A percentile compares a stretch with the other conserved stretches of the same genome.
Conservation (phyloP, 2,888 invertebrate species). For the Sarcophaga carnaria region DNA sequence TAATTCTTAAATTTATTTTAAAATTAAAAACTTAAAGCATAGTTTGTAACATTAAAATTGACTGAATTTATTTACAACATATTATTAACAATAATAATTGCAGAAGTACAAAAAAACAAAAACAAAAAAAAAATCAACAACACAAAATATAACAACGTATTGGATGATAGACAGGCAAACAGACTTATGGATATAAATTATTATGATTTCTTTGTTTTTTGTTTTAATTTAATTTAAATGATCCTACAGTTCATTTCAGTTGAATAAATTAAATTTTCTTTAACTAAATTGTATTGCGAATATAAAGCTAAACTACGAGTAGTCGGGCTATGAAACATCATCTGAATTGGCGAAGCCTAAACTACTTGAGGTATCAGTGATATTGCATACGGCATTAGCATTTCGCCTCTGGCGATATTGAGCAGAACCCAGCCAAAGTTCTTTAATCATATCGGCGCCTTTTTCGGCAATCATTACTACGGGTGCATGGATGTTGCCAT, state of each 20-base stretch:
- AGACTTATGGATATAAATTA: slow-evolving; percentile 7
- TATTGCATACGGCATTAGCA: slow-evolving; percentile 41
- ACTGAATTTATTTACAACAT: slow-evolving; percentile 61
- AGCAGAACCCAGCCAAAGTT: slow-evolving; percentile 84
- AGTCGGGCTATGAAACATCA: slow-evolving; percentile 56
- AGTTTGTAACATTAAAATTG: slow-evolving; percentile 41
- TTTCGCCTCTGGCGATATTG: slow-evolving; percentile 65
- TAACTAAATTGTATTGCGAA: slow-evolving; percentile 32
- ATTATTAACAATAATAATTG: slow-evolving; percentile 5
- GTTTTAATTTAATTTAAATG: not conserved
- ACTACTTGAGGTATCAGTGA: slow-evolving; percentile 50
- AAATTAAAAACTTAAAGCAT: slow-evolving; percentile 36
- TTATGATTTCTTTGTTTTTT: not conserved
- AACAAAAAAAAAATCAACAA: not conserved
- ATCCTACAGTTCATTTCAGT: slow-evolving; percentile 14
- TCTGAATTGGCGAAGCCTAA: slow-evolving; percentile 28
- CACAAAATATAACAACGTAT: slow-evolving; percentile 5
- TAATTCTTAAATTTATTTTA: slow-evolving; percentile 20
- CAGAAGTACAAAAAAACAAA: slow-evolving; percentile 6
- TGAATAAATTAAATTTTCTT: slow-evolving; percentile 46
- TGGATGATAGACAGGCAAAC: slow-evolving; percentile 20
- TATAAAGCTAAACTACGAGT: not conserved
- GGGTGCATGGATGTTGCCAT: slow-evolving; percentile 94
- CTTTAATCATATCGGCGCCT: slow-evolving; percentile 91
- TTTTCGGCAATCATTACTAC: slow-evolving; percentile 94